Percentiles rank a stretch among this genome's conserved stretches.
Evolutionary conservation across 2,113 vertebrate genomes (phyloP).

Genomic region (Lepus timidus): DNA sequence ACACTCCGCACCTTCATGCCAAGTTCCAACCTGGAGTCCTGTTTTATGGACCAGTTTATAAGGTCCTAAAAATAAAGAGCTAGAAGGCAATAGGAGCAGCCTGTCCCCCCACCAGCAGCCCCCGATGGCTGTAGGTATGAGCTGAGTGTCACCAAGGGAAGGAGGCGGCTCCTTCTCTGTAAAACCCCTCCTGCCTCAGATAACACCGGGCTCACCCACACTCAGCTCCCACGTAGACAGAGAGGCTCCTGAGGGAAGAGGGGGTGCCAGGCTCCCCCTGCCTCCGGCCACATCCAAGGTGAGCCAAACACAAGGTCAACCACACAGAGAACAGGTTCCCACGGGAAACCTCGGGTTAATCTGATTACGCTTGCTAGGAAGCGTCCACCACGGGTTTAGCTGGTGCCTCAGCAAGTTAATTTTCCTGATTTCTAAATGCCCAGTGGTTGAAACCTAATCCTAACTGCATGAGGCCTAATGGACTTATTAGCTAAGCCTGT

Average conservation of each 20-base stretch:
- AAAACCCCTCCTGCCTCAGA: not conserved
- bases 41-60: slow-evolving; percentile 61
- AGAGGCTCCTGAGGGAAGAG: fast-evolving
- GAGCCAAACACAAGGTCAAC: not conserved
- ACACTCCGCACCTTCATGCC: slow-evolving; percentile 50
- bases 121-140: not conserved
- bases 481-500: slow-evolving; percentile 76
- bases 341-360: slow-evolving; percentile 41
- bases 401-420: slow-evolving; percentile 68
- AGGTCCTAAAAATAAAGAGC: slow-evolving; percentile 42
- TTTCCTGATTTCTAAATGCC: slow-evolving; percentile 70
- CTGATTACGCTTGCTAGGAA: slow-evolving; percentile 43
- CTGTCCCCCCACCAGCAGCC: not conserved
- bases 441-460: slow-evolving; percentile 79
- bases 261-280: not conserved
- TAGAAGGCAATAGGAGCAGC: slow-evolving; percentile 44
- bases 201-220: not conserved
- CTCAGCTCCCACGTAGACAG: not conserved
- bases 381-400: slow-evolving; percentile 68
- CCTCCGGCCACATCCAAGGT: not conserved
- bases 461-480: slow-evolving; percentile 79
- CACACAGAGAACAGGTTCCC: slow-evolving; percentile 26
- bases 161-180: not conserved
- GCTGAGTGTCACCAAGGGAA: not conserved
- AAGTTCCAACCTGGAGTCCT: slow-evolving; percentile 56